A percentile compares a stretch with the other conserved stretches of the same genome.
phyloP scores from a whole-genome alignment of 2,888 invertebrate species.

The Drepanosiphum platanoidis region DNA sequence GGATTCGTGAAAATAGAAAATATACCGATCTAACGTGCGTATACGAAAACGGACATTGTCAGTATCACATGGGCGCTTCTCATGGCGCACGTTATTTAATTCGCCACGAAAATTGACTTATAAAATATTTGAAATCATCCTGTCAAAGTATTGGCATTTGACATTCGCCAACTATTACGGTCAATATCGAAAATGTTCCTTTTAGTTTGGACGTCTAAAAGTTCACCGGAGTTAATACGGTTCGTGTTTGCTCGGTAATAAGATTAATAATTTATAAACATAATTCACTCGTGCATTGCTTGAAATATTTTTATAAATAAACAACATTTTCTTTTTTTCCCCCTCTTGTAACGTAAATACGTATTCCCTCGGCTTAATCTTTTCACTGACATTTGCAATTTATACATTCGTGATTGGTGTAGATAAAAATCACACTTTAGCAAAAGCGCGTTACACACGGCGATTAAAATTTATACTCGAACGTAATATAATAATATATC shows the following conservation, averaged over 20 bases:
- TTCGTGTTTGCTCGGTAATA: neutral
- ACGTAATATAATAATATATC: too few species aligned
- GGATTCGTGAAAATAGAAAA: neutral
- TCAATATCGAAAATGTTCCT: neutral
- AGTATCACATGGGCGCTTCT: conserved; percentile 30
- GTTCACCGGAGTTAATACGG: neutral
- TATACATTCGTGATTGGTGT: neutral
- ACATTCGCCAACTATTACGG: conserved; percentile 9
- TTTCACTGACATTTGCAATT: neutral
- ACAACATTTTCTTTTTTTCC: neutral
- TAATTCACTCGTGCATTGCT: neutral
- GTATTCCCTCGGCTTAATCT: neutral
- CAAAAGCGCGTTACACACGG: too few species aligned
- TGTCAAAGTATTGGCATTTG: conserved; percentile 37
- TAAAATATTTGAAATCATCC: conserved; percentile 27
- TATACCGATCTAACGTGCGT: neutral
- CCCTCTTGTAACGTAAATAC: neutral
- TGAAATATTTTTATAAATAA: neutral
- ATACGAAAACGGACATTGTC: conserved; percentile 4
- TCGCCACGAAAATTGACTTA: neutral
- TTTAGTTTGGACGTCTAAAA: conserved; percentile 13
- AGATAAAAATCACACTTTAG: neutral
- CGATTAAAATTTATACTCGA: too few species aligned
- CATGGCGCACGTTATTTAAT: neutral
- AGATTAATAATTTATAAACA: neutral